Conservation (phyloP, 2,797 vertebrate species). For the Adrianichthys oophorus region DNA sequence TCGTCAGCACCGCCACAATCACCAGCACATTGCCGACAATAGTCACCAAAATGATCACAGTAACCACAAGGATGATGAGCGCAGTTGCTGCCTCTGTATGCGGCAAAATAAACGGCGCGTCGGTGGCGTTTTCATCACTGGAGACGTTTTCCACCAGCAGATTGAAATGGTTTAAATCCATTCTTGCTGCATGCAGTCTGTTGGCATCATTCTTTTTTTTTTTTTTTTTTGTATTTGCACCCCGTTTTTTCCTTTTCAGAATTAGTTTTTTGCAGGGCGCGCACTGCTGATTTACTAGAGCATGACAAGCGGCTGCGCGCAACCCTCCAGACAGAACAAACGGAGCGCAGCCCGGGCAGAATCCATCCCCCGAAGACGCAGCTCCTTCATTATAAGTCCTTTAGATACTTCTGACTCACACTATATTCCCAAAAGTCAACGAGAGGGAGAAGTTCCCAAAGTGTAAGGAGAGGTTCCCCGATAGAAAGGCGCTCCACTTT, state of each 20-base stretch:
- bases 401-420: constrained; percentile 7
- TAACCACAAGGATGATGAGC: constrained; percentile 84
- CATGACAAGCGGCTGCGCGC: constrained; percentile 35
- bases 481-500: constrained; percentile 4
- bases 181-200: constrained; percentile 50
- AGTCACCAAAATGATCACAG: constrained; percentile 79
- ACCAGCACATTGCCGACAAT: constrained; percentile 87
- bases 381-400: constrained; percentile 10
- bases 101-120: constrained; percentile 52
- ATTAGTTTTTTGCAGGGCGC: constrained; percentile 11
- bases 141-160: constrained; percentile 65
- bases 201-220: constrained; percentile 57
- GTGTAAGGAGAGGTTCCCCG: background rate
- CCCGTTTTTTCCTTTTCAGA: constrained; percentile 8
- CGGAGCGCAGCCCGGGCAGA: constrained; percentile 1
- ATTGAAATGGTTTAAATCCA: constrained; percentile 71
- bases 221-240: constrained; percentile 31
- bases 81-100: constrained; percentile 68
- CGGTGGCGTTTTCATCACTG: constrained; percentile 60
- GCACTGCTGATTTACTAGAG: constrained; percentile 10
- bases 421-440: constrained; percentile 10
- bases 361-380: constrained; percentile 3
- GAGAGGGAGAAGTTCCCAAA: background rate
- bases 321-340: constrained; percentile 28
- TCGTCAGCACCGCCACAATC: constrained; percentile 87